phyloP scores from a whole-genome alignment of 2,113 vertebrate genomes.

The Trogon melanurus region DNA sequence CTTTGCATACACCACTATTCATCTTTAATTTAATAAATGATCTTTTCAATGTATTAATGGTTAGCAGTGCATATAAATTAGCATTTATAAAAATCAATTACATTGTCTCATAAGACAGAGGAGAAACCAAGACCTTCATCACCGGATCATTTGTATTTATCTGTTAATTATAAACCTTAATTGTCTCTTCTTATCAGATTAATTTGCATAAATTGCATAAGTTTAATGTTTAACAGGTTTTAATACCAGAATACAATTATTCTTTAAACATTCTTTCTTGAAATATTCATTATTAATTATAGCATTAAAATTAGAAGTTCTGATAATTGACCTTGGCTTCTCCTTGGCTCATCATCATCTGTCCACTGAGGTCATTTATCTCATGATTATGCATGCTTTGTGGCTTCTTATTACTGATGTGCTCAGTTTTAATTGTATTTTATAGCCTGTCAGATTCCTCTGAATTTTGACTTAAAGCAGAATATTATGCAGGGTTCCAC shows the following conservation, averaged over 20 bases:
- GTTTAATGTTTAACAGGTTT: conserved; percentile 79
- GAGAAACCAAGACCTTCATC: conserved; percentile 81
- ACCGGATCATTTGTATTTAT: conserved; percentile 85
- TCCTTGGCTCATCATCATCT: conserved; percentile 78
- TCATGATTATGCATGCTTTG: conserved; percentile 73
- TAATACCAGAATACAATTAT: conserved; percentile 79
- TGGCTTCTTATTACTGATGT: conserved; percentile 60
- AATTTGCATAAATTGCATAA: conserved; percentile 84
- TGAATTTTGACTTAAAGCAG: conserved; percentile 61
- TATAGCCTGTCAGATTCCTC: conserved; percentile 67
- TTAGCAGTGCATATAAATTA: conserved; percentile 83
- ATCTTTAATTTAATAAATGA: conserved; percentile 74
- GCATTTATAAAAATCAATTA: conserved; percentile 86
- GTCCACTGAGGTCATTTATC: conserved; percentile 72
- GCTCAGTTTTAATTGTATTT: conserved; percentile 75
- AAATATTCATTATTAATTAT: conserved; percentile 82
- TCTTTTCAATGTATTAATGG: conserved; percentile 75
- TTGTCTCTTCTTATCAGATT: conserved; percentile 84
- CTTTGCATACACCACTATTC: conserved; percentile 62
- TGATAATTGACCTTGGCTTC: conserved; percentile 82
- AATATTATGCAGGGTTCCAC: conserved; percentile 18
- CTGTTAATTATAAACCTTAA: conserved; percentile 86
- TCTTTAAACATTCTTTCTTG: conserved; percentile 78
- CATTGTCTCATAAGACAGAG: conserved; percentile 78
- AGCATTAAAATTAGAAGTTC: conserved; percentile 79